Base-by-base conservation (phyloP, 2,113 vertebrate genomes). In the Neogale vison region DNA sequence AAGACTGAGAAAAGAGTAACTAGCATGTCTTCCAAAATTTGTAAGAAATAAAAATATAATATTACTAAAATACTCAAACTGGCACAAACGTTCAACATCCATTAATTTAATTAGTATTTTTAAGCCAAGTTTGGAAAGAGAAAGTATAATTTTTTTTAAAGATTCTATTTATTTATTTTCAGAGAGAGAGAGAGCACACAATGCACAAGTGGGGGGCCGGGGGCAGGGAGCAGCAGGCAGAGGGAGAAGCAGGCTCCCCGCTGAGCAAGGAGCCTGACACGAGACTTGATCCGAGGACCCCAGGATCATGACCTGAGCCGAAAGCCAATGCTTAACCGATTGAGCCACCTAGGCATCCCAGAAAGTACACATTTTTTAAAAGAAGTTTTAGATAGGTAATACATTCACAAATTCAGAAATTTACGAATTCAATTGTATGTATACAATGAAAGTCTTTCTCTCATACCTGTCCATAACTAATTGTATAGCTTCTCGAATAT, bases 91-190 rank as follows among this genome's bases (percentile, higher is more conserved):
- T 82, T 45, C 86, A 79, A 52, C 9, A 94, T 26, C 24, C 4
- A 84, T 85, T 84, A 57, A 52, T 26, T 77, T 85, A 69, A 86
- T 96, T 72, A 67, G 1, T 50, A 36, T 39, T 93, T 84, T 67
- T 81, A 96, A 88, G 50, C 36, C 45, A 92, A 55, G 34, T n/a
- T 95, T 95, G 34, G 80, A 92, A 92, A 88, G 79, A 89, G 4
- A 80, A 90, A 86, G 0, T 20, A 21, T 63, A 72, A 50, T 50
- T 67, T 88, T 85, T 81, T 81, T 29, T 34, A 7, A 59, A 59
- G 57, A 59, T 59, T 59, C 20, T 23, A 23, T 59, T 23, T 59
- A 59, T 59, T 59, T 23, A 23, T 59, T 59, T 59, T 59, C 57
- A 59, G 57, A 59, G 57, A 59, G 57, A 57, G 55, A 21, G 7